Base-by-base conservation (phyloP, 2,797 vertebrate genomes). In the Cephalopachus bancanus region DNA sequence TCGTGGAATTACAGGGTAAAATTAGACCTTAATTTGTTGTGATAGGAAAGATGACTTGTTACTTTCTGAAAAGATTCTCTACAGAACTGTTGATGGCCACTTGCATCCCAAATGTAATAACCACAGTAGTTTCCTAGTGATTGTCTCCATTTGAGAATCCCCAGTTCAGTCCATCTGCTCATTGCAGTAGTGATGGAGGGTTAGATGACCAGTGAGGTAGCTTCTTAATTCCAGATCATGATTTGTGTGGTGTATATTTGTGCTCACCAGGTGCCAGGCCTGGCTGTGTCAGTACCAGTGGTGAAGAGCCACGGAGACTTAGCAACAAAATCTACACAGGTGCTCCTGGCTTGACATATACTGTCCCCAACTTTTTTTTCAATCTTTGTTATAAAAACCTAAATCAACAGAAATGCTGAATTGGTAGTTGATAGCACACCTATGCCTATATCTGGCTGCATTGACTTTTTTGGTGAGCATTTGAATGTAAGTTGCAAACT, bases 231-330 rank as follows among this genome's bases (percentile, higher is more conserved):
- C 19, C 44, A 16, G 14, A 37, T 28, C 12, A 7, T 8, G 4
- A 0, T 7, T 64, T 3, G 53, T 44, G 19, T 10, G 10, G 49
- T 4, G 75, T 11, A 9, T 17, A 30, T 22, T 17, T 26, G n/a
- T 10, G 16, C 44, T 74, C 0, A 0, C 15, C 2, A 30, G 37
- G 67, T 26, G 19, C 37, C 7, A 7, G 57, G 33, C 16, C 0
- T 16, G 49, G 33, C 19, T 30, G 28, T 1, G 0, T 20, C 3
- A 72, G 49, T 64, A 4, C 19, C 1, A 0, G 0, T 1, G 57
- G 22, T 33, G 4, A 30, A 53, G 37, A 59, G 7, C 10, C 75
- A 26, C 59, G 28, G 71, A 11, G 2, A 10, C 0, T n/a, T 26
- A 62, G 57, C 69, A 49, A 12, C 7, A 2, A 9, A 7, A 24